Evolutionary conservation across 2,888 invertebrate species (phyloP).

Genomic region (Pristionchus maxplancki): DNA sequence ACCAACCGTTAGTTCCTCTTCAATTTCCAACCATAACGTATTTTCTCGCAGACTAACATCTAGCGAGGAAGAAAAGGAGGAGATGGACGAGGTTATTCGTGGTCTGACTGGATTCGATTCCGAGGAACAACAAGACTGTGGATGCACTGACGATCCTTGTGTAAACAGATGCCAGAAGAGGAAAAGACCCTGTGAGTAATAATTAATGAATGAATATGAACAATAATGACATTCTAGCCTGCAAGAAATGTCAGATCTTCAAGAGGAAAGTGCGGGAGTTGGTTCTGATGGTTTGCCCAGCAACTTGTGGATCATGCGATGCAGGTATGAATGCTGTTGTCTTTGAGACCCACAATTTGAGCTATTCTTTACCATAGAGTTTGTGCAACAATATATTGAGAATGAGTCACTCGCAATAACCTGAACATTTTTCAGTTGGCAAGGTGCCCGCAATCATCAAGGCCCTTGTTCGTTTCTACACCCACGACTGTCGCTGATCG

Average conservation of each 20-base stretch:
- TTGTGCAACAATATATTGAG: background rate
- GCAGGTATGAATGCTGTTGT: background rate
- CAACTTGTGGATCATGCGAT: conserved; percentile 33
- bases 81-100: conserved; percentile 38
- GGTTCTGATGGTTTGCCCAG: conserved; percentile 34
- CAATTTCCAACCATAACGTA: too few relatives aligned
- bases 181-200: background rate
- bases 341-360: background rate
- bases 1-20: conserved; percentile 23
- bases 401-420: background rate
- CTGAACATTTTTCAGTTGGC: background rate
- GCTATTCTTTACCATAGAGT: too few relatives aligned
- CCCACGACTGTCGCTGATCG: conserved; percentile 44
- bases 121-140: background rate
- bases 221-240: conserved; percentile 15
- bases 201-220: background rate
- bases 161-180: conserved; percentile 32
- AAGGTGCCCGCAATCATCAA: conserved; percentile 28
- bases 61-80: conserved; percentile 41
- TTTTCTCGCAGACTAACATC: background rate
- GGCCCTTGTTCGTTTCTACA: conserved; percentile 38
- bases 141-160: conserved; percentile 46
- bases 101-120: conserved; percentile 25
- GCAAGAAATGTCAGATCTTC: conserved; percentile 45
- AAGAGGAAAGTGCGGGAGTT: conserved; percentile 41